phyloP scores from a whole-genome alignment of 2,888 invertebrate species.

The Cylindroiulus punctatus region DNA sequence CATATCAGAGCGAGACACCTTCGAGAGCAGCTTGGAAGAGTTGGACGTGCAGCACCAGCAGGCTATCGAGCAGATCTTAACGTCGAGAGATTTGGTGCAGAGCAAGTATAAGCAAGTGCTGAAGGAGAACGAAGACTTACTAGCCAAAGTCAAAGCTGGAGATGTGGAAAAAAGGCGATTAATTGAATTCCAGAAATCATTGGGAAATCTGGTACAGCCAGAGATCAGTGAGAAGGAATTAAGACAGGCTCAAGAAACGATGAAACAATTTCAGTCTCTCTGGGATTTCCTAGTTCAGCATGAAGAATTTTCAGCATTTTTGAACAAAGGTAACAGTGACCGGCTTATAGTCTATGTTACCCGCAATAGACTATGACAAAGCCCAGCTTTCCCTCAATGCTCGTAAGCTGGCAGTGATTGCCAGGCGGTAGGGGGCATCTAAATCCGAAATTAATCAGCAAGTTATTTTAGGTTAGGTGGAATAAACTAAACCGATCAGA shows the following conservation, averaged over 20 bases:
- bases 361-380: no score
- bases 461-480: no score
- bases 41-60: constrained; percentile 78
- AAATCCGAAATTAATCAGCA: no score
- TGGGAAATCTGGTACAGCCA: neutral
- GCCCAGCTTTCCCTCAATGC: no score
- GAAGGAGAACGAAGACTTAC: neutral
- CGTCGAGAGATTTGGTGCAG: constrained; percentile 57
- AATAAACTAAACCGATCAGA: no score
- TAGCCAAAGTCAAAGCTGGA: neutral
- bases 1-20: constrained; percentile 69
- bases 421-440: no score
- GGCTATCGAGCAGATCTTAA: constrained; percentile 68
- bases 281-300: constrained; percentile 9
- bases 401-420: no score
- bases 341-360: no score
- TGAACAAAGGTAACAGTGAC: neutral
- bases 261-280: neutral
- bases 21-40: constrained; percentile 75
- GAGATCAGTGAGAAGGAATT: neutral
- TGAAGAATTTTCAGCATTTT: neutral
- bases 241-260: neutral
- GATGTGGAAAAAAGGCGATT: neutral
- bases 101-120: constrained; percentile 37
- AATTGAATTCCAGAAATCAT: neutral